Conservation (phyloP, 2,888 invertebrate species). For the Serripes groenlandicus region DNA sequence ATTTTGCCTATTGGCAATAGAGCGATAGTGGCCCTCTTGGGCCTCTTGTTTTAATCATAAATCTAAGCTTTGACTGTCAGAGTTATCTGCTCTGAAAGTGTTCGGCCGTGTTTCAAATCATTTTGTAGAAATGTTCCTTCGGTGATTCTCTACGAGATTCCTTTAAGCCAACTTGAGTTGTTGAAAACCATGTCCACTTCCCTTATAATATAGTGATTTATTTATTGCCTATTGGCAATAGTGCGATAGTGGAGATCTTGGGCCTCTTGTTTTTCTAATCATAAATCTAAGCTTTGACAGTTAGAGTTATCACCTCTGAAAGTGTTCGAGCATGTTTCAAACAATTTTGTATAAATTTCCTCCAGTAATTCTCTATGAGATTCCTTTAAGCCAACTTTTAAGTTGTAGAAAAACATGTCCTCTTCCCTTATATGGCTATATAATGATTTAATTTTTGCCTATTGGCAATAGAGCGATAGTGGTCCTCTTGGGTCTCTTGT, state of each 20-base stretch:
- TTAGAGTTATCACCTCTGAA: neutral
- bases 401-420: neutral
- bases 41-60: neutral
- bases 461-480: neutral
- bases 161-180: neutral
- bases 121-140: too few relatives aligned
- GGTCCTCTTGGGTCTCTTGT: neutral
- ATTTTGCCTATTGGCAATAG: too few relatives aligned
- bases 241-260: neutral
- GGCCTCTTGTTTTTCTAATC: neutral
- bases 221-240: neutral
- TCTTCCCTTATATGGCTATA: neutral
- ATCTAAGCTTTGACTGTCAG: neutral
- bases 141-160: too few relatives aligned
- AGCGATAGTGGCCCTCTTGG: neutral
- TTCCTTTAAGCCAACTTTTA: too few relatives aligned
- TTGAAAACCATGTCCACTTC: neutral
- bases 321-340: neutral
- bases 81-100: neutral
- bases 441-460: neutral
- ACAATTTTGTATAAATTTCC: neutral
- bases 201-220: neutral
- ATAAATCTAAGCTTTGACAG: neutral
- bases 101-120: neutral
- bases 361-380: too few relatives aligned